Percentiles rank a stretch among this genome's conserved stretches.
phyloP scores from a whole-genome alignment of 2,888 invertebrate genomes.

The Crocallis elinguaria region DNA sequence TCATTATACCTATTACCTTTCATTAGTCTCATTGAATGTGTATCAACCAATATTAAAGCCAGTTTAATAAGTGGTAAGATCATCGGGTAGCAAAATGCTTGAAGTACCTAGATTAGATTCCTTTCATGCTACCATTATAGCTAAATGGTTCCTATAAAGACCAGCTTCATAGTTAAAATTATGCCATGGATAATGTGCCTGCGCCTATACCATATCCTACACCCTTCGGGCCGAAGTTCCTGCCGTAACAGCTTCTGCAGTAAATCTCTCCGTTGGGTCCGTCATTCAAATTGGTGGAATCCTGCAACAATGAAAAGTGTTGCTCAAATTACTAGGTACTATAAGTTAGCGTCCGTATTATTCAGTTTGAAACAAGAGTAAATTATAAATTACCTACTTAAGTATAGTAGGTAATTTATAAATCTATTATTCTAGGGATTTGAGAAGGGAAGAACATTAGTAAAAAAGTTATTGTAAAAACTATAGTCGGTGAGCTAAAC shows the following conservation, averaged over 20 bases:
- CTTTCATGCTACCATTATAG: slow-evolving; percentile 72
- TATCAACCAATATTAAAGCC: slow-evolving; percentile 84
- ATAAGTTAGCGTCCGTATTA: too few species aligned
- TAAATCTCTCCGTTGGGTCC: slow-evolving; percentile 97
- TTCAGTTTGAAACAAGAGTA: too few species aligned
- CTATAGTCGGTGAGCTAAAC: not conserved
- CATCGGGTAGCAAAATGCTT: slow-evolving; percentile 63
- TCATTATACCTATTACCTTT: slow-evolving; percentile 57
- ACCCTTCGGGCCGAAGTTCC: slow-evolving; percentile 94
- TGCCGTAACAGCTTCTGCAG: slow-evolving; percentile 95
- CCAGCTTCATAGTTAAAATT: slow-evolving; percentile 79
- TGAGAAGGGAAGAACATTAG: not conserved
- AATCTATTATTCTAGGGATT: too few species aligned
- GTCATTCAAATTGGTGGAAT: slow-evolving; percentile 95
- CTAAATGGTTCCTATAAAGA: slow-evolving; percentile 70
- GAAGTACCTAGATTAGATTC: slow-evolving; percentile 66
- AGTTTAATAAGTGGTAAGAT: slow-evolving; percentile 83
- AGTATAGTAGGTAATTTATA: too few species aligned
- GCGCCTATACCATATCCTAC: slow-evolving; percentile 96
- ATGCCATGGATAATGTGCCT: slow-evolving; percentile 95
- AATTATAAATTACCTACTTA: too few species aligned
- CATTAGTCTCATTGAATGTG: slow-evolving; percentile 74
- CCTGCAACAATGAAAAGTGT: slow-evolving; percentile 70
- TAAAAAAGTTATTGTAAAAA: too few species aligned
- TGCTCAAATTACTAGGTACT: not conserved